phyloP scores from a whole-genome alignment of 2,888 invertebrate species.

The Cerceris rybyensis region DNA sequence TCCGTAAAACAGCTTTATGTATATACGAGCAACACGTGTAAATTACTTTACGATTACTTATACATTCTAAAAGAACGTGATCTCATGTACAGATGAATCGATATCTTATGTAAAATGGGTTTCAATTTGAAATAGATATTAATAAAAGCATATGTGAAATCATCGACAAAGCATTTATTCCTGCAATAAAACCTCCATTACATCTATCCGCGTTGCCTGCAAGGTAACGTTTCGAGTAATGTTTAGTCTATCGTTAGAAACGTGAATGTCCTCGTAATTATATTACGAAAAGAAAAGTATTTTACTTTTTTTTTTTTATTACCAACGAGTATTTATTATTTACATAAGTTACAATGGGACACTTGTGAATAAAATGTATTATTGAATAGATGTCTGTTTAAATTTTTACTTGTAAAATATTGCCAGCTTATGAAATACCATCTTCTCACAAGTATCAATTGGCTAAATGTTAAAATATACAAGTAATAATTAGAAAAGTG shows the following conservation, averaged over 20 bases:
- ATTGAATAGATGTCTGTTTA: constrained; percentile 43
- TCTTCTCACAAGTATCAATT: constrained; percentile 51
- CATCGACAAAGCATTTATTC: constrained; percentile 15
- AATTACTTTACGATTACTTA: constrained; percentile 40
- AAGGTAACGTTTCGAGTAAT: not conserved
- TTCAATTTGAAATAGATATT: constrained; percentile 39
- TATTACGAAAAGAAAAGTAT: constrained; percentile 45
- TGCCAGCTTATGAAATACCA: constrained; percentile 41
- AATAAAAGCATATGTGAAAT: constrained; percentile 54
- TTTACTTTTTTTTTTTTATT: constrained; percentile 51
- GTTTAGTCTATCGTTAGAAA: not conserved
- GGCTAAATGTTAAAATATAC: constrained; percentile 39
- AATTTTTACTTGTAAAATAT: constrained; percentile 45
- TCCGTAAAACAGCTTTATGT: constrained; percentile 28
- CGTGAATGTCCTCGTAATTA: constrained; percentile 12
- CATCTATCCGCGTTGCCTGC: not conserved
- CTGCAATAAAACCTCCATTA: constrained; percentile 10
- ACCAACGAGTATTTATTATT: constrained; percentile 67
- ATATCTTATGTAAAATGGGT: constrained; percentile 54
- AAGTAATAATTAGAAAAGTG: constrained; percentile 6
- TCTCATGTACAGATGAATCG: constrained; percentile 62
- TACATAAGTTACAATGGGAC: constrained; percentile 68
- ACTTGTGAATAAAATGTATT: constrained; percentile 61
- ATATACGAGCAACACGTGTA: constrained; percentile 47
- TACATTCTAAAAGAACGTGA: constrained; percentile 50